Evolutionary conservation across 2,113 vertebrate genomes (phyloP), one percentile per base, ranked within the genome.

Genomic region (Nyctibius bracteatus): DNA sequence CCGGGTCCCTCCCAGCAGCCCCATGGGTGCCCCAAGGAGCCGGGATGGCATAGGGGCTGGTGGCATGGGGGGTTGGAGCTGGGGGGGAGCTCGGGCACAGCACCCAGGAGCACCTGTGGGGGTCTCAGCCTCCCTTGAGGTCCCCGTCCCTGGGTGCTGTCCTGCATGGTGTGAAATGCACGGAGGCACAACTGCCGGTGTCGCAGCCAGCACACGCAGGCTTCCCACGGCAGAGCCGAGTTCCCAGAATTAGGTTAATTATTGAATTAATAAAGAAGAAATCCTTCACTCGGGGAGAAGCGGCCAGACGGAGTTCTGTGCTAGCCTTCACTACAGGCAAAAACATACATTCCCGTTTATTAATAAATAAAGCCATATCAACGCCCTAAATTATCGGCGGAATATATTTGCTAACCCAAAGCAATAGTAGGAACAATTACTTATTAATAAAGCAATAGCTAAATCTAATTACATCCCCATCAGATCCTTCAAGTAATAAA

Each of bases 381-480:
- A 61, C 55, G 94, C 97, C 95, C 96, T 59, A 91, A 97, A 97
- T 98, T 95, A 98, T 94, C 97, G 73, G 95, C 13, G 30, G 97
- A 95, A 97, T 91, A 90, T n/a, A 94, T 98, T 97, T 75, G 96
- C 97, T 51, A 96, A 94, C 96, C 96, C 95, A 79, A 70, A 88
- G 97, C 54, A 55, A 84, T 55, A 55, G 94, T 28, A 54, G 96
- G 97, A 95, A 95, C 67, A 92, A 98, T 98, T 96, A 98, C 98
- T 98, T 98, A 98, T 98, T 98, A 98, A 98, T 98, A 98, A 98
- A 98, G 97, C 97, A 97, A 97, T 96, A 94, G 97, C 98, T 97
- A 97, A 98, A 98, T 98, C 98, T 98, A 98, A 98, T 98, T 98
- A 98, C 97, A 97, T 96, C 96, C 97, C 98, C 97, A 97, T 97